Evolutionary conservation across 2,113 vertebrate species (phyloP).

Genomic region (Actinemys pallida): DNA sequence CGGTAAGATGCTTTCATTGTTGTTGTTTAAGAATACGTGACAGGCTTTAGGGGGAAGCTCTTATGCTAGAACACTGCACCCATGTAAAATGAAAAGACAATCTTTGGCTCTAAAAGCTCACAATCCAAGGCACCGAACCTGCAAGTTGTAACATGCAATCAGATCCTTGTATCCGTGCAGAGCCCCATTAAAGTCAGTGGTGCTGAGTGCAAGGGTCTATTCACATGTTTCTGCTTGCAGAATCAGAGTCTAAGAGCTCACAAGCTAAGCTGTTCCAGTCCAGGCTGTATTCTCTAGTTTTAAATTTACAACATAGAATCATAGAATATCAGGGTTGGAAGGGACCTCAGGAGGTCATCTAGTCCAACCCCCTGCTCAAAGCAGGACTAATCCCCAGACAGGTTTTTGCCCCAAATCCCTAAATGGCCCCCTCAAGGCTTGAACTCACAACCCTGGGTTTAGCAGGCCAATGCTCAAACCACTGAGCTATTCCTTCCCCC

Average conservation of each 20-base stretch:
- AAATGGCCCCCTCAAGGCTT: no score
- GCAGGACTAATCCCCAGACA: no score
- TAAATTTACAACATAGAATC: background rate
- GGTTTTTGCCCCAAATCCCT: no score
- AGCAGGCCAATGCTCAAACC: no score
- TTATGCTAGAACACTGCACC: background rate
- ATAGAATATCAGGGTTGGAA: no score
- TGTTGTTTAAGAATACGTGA: background rate
- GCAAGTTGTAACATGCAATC: background rate
- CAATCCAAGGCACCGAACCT: background rate
- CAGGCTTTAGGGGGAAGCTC: background rate
- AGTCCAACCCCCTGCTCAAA: no score
- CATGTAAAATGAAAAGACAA: background rate
- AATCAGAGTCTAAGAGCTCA: background rate
- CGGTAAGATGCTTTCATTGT: slow-evolving; percentile 77
- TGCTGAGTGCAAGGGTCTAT: background rate
- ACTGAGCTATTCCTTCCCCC: no score
- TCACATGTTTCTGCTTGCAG: background rate
- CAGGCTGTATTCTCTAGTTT: background rate
- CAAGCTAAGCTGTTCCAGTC: background rate
- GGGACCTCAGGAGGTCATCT: no score
- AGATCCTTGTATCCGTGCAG: background rate
- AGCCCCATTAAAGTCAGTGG: background rate
- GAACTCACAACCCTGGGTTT: no score
- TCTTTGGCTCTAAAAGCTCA: accelerated